These are phyloP conservation scores for Andrena dorsata DNA, from an alignment of 2,888 invertebrate species.

Conservation along the genomic window DNA sequence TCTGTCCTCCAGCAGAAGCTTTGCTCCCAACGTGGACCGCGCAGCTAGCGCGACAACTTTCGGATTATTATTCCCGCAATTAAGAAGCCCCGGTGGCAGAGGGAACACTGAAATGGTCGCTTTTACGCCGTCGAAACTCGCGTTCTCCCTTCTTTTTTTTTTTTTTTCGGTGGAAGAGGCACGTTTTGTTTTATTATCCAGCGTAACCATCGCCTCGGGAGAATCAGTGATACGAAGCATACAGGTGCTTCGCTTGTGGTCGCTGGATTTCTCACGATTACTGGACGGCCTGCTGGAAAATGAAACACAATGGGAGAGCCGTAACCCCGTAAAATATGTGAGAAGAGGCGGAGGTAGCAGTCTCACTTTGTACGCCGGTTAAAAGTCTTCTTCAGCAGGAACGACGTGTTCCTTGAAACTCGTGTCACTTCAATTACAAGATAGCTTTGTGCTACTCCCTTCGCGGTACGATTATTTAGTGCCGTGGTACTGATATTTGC, in stretches of 20 bases:
- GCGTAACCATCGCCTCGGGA: constrained; percentile 64
- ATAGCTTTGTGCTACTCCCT: background rate
- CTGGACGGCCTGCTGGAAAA: constrained; percentile 63
- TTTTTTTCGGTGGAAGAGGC: constrained; percentile 45
- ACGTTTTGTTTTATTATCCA: constrained; percentile 67
- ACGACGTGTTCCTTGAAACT: constrained; percentile 1
- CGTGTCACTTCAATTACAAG: constrained; percentile 1
- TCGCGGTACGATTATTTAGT: too few species aligned
- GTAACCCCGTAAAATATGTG: constrained; percentile 56
- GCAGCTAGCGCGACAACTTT: constrained; percentile 60
- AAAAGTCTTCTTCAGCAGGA: constrained; percentile 21
- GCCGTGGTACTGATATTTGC: background rate
- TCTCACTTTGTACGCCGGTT: constrained; percentile 33
- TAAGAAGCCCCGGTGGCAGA: constrained; percentile 57
- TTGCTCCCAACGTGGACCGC: constrained; percentile 16
- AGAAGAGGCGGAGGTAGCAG: constrained; percentile 52
- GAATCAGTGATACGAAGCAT: constrained; percentile 52
- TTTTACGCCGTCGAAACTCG: constrained; percentile 34
- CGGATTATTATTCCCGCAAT: constrained; percentile 72
- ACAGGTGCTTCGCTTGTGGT: constrained; percentile 20
- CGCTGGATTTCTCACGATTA: constrained; percentile 69
- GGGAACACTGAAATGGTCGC: constrained; percentile 33
- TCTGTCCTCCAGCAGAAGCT: constrained; percentile 27
- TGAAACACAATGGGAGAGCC: constrained; percentile 62
- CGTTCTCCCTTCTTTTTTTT: constrained; percentile 12